A percentile compares a stretch with the other conserved stretches of the same genome.
phyloP scores from a whole-genome alignment of 2,113 vertebrate species.

The Colossoma macropomum region DNA sequence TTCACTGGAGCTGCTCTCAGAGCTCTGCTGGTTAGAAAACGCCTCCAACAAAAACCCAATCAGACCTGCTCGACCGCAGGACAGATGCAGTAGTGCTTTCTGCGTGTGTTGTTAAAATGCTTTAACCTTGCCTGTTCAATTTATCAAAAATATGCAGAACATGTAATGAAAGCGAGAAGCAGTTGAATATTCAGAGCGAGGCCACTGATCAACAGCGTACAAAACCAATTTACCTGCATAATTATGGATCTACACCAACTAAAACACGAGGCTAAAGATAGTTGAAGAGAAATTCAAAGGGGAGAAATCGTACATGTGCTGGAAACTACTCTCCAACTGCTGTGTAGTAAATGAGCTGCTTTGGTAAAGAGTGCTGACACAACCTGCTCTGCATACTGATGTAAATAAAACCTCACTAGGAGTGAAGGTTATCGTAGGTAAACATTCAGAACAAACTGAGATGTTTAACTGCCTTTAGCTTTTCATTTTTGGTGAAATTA shows the following conservation, averaged over 20 bases:
- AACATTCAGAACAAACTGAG: not conserved
- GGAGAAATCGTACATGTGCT: not conserved
- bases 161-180: not conserved
- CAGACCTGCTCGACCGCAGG: not conserved
- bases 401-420: not conserved
- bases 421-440: not conserved
- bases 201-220: slow-evolving; percentile 3
- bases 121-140: not conserved
- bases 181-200: not conserved
- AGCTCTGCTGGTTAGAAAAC: slow-evolving; percentile 11
- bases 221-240: not conserved
- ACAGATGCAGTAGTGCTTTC: not conserved
- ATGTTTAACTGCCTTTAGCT: no score
- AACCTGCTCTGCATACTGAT: not conserved
- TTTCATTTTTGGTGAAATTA: no score
- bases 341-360: not conserved
- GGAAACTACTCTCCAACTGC: not conserved
- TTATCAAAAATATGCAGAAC: not conserved
- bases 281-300: not conserved
- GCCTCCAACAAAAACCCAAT: slow-evolving; percentile 10
- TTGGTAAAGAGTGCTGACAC: not conserved
- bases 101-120: not conserved
- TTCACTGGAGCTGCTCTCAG: slow-evolving; percentile 24
- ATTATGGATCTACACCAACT: not conserved
- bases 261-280: not conserved